Conservation (phyloP, 2,113 vertebrate species). For the Cardinalis cardinalis region DNA sequence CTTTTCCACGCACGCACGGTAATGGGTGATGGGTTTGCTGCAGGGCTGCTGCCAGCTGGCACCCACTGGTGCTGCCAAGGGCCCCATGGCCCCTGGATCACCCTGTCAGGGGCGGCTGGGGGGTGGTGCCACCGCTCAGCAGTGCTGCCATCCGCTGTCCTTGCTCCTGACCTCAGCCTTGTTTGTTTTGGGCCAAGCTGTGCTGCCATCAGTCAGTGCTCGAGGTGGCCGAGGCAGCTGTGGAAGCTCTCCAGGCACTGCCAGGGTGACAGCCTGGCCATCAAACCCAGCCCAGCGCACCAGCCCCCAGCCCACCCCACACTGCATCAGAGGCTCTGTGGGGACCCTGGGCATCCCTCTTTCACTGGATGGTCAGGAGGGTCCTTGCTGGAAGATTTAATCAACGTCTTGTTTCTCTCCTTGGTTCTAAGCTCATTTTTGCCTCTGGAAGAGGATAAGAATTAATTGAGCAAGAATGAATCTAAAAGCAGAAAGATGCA, state of each 20-base stretch:
- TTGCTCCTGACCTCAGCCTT: background rate
- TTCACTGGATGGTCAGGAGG: background rate
- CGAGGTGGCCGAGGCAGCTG: background rate
- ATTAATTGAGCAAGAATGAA: background rate
- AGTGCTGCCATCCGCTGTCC: rapidly evolving
- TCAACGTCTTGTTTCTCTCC: background rate
- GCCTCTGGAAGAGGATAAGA: background rate
- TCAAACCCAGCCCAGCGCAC: rapidly evolving
- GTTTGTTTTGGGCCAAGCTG: background rate
- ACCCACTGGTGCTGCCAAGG: background rate
- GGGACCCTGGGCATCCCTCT: background rate
- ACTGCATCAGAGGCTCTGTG: rapidly evolving
- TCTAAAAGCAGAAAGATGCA: background rate
- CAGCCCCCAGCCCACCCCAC: rapidly evolving
- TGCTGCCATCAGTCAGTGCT: rapidly evolving
- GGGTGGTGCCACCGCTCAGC: rapidly evolving
- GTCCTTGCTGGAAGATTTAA: background rate
- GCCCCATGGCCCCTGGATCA: rapidly evolving
- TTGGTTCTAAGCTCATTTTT: background rate
- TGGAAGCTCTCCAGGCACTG: background rate
- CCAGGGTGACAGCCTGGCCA: background rate
- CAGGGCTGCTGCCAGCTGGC: rapidly evolving
- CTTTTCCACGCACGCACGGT: rapidly evolving
- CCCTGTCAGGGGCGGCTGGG: rapidly evolving
- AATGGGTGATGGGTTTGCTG: rapidly evolving